phyloP scores from a whole-genome alignment of 2,888 invertebrate species.

The Clivina fossor region DNA sequence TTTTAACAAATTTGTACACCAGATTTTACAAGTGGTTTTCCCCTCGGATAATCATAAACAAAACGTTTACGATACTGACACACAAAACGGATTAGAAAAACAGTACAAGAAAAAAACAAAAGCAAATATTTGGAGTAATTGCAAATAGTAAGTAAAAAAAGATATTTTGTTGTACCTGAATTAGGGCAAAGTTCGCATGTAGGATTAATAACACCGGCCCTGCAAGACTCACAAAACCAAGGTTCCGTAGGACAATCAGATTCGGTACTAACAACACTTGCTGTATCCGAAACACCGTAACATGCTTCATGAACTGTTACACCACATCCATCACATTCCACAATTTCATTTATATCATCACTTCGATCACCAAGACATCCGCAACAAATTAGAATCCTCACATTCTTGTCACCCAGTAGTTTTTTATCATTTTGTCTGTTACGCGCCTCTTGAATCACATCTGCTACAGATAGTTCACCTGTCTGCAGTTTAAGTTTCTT shows the following conservation, averaged over 20 bases:
- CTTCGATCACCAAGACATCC: constrained; percentile 92
- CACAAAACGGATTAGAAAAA: too few species aligned
- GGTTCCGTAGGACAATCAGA: constrained; percentile 96
- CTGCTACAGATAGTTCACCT: constrained; percentile 53
- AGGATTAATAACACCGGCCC: constrained; percentile 85
- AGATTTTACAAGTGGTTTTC: too few species aligned
- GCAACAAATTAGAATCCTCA: constrained; percentile 82
- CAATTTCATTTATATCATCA: constrained; percentile 92
- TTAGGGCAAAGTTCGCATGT: constrained; percentile 96
- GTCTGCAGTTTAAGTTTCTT: constrained; percentile 48
- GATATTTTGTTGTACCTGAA: constrained; percentile 55
- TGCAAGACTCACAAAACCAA: constrained; percentile 99
- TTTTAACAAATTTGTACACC: too few species aligned
- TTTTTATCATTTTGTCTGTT: constrained; percentile 53
- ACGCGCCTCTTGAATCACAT: constrained; percentile 57
- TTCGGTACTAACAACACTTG: constrained; percentile 88
- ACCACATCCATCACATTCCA: constrained; percentile 96
- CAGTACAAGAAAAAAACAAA: too few species aligned
- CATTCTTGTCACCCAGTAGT: constrained; percentile 55
- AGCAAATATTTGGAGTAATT: too few species aligned
- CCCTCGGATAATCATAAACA: too few species aligned
- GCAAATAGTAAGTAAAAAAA: not conserved
- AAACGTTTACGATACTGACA: too few species aligned
- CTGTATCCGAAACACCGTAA: constrained; percentile 91
- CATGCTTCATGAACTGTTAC: constrained; percentile 97